Conservation (phyloP, 2,888 invertebrate genomes). For the Drepanosiphum platanoidis region DNA sequence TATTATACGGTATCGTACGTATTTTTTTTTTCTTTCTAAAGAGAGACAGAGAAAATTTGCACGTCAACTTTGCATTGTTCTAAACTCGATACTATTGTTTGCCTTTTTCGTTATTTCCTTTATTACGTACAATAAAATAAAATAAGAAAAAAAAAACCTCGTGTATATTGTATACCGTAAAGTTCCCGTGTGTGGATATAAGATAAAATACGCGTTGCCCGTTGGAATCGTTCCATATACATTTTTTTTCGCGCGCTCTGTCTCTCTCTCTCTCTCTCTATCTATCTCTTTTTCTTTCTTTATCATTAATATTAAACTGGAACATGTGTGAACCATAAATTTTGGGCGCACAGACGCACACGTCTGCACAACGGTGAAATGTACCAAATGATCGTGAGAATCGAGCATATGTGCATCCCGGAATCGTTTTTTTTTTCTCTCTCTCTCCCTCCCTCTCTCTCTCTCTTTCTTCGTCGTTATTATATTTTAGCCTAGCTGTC, state of each 20-base stretch:
- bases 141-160: background rate
- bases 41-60: slow-evolving; percentile 23
- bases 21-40: background rate
- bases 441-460: background rate
- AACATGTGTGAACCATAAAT: slow-evolving; percentile 55
- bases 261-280: background rate
- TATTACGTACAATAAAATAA: background rate
- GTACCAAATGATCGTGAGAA: slow-evolving; percentile 48
- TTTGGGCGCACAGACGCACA: slow-evolving; percentile 7
- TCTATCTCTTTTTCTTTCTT: background rate
- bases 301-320: slow-evolving; percentile 35
- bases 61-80: slow-evolving; percentile 32
- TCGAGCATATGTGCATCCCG: slow-evolving; percentile 18
- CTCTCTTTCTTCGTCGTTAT: background rate
- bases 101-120: slow-evolving; percentile 23
- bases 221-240: slow-evolving; percentile 45
- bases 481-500: slow-evolving; percentile 21
- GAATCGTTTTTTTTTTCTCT: slow-evolving; percentile 19
- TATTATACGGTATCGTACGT: too few species aligned
- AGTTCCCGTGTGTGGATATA: background rate
- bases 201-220: slow-evolving; percentile 27
- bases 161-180: background rate
- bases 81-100: slow-evolving; percentile 35
- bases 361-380: slow-evolving; percentile 17
- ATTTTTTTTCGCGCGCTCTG: background rate